Percentiles rank a stretch among this genome's conserved stretches.
Evolutionary conservation across 2,797 vertebrate genomes (phyloP).

Genomic region (Danio aesculapii): DNA sequence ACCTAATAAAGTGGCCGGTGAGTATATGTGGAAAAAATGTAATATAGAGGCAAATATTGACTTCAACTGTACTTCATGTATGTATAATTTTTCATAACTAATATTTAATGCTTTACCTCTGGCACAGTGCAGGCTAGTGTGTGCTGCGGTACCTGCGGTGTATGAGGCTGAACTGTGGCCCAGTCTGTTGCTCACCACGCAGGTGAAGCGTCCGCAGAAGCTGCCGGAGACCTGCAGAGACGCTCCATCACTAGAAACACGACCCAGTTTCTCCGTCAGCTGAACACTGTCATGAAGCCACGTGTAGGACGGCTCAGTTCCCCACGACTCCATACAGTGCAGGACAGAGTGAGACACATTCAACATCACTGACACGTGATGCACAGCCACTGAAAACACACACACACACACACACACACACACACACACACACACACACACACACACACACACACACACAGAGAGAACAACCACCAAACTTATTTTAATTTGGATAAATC

Average conservation of each 20-base stretch:
- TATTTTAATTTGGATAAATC: too few relatives aligned
- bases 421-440: slow-evolving; percentile 32
- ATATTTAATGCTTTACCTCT: too few relatives aligned
- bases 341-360: slow-evolving; percentile 76
- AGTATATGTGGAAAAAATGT: too few relatives aligned
- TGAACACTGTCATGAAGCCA: slow-evolving; percentile 76
- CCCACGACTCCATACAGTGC: slow-evolving; percentile 80
- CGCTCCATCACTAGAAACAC: slow-evolving; percentile 69
- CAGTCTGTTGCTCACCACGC: slow-evolving; percentile 77
- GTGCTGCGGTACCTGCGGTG: slow-evolving; percentile 66
- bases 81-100: too few relatives aligned
- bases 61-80: too few relatives aligned
- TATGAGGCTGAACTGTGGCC: slow-evolving; percentile 77
- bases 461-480: too few relatives aligned
- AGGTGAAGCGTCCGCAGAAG: slow-evolving; percentile 81
- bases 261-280: slow-evolving; percentile 68
- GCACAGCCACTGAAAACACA: slow-evolving; percentile 72
- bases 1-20: too few relatives aligned
- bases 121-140: too few relatives aligned
- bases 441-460: slow-evolving; percentile 7
- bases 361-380: slow-evolving; percentile 80
- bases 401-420: slow-evolving; percentile 10
- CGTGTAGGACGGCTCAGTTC: slow-evolving; percentile 76
- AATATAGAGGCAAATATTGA: too few relatives aligned
- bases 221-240: slow-evolving; percentile 66